A percentile compares a stretch with the other conserved stretches of the same genome.
Evolutionary conservation across 2,113 vertebrate species (phyloP).

Genomic region (Morone chrysops): DNA sequence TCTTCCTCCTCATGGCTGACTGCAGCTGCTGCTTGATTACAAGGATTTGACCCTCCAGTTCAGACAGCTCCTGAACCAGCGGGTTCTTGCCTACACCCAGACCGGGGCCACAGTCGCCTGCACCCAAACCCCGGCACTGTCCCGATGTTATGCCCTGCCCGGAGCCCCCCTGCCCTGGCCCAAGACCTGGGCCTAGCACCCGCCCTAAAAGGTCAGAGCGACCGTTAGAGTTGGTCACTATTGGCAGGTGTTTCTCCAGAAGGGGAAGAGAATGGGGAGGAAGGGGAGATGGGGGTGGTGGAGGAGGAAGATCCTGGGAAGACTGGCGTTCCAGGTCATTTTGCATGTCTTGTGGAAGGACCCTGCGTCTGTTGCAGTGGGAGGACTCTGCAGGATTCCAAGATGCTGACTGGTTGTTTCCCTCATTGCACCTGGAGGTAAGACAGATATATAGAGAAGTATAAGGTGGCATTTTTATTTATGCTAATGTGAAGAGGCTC

Average conservation of each 20-base stretch:
- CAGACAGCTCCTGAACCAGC: conserved; percentile 90
- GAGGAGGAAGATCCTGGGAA: conserved; percentile 85
- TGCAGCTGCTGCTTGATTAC: conserved; percentile 95
- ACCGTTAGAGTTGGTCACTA: conserved; percentile 89
- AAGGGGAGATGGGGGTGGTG: conserved; percentile 75
- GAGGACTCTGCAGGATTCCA: conserved; percentile 88
- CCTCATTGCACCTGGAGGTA: conserved; percentile 86
- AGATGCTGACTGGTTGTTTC: conserved; percentile 87
- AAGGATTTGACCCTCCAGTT: conserved; percentile 94
- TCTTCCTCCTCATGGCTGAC: conserved; percentile 92
- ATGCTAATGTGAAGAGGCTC: neutral
- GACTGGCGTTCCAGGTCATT: conserved; percentile 84
- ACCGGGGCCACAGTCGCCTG: conserved; percentile 45
- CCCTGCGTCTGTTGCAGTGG: conserved; percentile 85
- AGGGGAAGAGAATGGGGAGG: conserved; percentile 77
- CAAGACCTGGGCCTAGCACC: conserved; percentile 42
- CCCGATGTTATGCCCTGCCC: conserved; percentile 31
- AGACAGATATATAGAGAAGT: conserved; percentile 34
- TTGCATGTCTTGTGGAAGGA: conserved; percentile 84
- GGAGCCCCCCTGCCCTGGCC: conserved; percentile 45
- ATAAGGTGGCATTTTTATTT: neutral
- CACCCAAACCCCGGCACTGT: conserved; percentile 61
- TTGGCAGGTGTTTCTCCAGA: conserved; percentile 83
- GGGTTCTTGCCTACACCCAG: conserved; percentile 79
- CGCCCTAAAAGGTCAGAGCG: conserved; percentile 88